Evolutionary conservation across 2,888 invertebrate genomes (phyloP).

Genomic region (Drosophila quinaria): DNA sequence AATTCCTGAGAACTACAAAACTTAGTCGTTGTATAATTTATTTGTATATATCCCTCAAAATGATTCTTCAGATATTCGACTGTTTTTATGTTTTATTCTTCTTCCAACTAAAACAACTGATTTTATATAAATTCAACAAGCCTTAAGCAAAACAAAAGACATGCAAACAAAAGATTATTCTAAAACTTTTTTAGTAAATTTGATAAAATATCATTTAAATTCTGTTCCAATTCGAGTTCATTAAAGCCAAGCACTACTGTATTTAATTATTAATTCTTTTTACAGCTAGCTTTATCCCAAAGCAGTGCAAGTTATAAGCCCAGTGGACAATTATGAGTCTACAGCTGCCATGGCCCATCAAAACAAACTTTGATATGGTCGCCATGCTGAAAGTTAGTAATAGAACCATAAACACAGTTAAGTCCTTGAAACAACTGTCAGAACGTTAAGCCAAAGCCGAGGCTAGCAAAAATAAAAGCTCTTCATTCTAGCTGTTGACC

Average conservation of each 20-base stretch:
- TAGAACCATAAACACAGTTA: constrained; percentile 23
- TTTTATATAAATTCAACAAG: no score
- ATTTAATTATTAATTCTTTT: not conserved
- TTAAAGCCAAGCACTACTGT: not conserved
- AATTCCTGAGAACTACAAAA: no score
- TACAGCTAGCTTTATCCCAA: not conserved
- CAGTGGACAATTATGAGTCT: not conserved
- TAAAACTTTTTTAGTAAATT: no score
- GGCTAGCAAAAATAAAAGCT: constrained; percentile 1
- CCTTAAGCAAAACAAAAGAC: no score
- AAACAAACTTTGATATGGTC: constrained; percentile 5
- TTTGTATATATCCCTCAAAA: no score
- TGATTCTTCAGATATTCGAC: no score
- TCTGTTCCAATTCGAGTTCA: no score
- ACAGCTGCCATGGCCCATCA: constrained; percentile 2
- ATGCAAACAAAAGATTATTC: no score
- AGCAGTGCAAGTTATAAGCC: not conserved
- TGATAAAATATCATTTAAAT: no score
- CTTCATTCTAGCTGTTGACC: not conserved
- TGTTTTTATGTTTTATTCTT: no score
- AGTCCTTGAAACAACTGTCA: constrained; percentile 7
- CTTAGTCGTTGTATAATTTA: no score
- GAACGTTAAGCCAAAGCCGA: not conserved
- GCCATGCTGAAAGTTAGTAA: constrained; percentile 8
- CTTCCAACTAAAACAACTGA: no score